Evolutionary conservation across 2,888 invertebrate species (phyloP).

Genomic region (Ophraella communa): DNA sequence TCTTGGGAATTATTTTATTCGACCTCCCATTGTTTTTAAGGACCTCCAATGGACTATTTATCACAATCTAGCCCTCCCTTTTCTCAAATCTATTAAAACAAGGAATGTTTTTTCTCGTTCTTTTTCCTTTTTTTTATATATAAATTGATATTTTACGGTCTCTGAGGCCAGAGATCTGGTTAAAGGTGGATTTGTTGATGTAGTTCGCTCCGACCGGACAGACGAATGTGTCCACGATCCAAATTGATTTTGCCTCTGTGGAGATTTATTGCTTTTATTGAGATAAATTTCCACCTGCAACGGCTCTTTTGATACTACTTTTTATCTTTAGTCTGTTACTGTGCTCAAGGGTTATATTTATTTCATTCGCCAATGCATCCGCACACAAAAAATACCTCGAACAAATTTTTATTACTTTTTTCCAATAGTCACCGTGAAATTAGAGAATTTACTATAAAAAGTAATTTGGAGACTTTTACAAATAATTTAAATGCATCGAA

Average conservation of each 20-base stretch:
- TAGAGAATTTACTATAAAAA: too few relatives aligned
- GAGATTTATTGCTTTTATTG: conserved; percentile 56
- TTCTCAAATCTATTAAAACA: conserved; percentile 10
- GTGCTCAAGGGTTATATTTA: conserved; percentile 49
- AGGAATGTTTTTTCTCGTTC: not conserved
- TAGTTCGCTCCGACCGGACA: conserved; percentile 41
- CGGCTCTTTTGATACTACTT: conserved; percentile 37
- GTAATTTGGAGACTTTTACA: too few relatives aligned
- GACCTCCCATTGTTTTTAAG: not conserved
- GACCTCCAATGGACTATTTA: not conserved
- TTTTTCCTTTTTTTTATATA: conserved; percentile 41
- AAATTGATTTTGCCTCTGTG: conserved; percentile 55
- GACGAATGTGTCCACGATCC: conserved; percentile 49
- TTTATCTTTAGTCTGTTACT: conserved; percentile 38
- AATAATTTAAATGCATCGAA: too few relatives aligned
- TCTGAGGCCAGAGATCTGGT: conserved; percentile 52
- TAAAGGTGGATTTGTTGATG: conserved; percentile 47
- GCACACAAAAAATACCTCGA: too few relatives aligned
- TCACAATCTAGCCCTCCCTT: conserved; percentile 11
- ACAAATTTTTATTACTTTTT: too few relatives aligned
- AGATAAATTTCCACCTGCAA: conserved; percentile 52
- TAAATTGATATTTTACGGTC: conserved; percentile 57
- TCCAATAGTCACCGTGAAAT: too few relatives aligned
- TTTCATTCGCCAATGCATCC: conserved; percentile 48
- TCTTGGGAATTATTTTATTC: not conserved